phyloP scores from a whole-genome alignment of 1,140 invertebrate species.

The Halictus rubicundus region DNA sequence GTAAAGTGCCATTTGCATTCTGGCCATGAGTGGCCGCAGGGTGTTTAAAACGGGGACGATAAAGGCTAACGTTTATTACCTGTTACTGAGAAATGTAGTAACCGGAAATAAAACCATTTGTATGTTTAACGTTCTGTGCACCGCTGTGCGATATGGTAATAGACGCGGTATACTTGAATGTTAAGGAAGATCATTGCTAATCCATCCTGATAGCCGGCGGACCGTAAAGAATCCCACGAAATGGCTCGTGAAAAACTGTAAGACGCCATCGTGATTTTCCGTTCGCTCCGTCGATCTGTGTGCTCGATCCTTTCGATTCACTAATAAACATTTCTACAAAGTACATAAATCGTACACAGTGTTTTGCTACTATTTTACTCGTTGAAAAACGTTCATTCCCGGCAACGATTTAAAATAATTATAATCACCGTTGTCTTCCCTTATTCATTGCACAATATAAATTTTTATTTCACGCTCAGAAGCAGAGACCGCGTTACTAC shows the following conservation, averaged over 20 bases:
- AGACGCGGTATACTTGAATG: slow-evolving; percentile 29
- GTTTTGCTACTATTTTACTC: too few species aligned
- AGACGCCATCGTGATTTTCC: slow-evolving; percentile 7
- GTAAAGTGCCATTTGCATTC: slow-evolving; percentile 56
- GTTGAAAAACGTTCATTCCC: too few species aligned
- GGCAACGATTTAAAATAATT: too few species aligned
- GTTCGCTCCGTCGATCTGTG: slow-evolving; percentile 21
- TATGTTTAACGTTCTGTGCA: slow-evolving; percentile 59
- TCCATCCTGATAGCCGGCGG: slow-evolving; percentile 42
- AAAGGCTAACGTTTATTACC: slow-evolving; percentile 64
- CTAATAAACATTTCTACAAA: not conserved
- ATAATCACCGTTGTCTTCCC: not conserved
- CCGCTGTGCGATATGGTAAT: slow-evolving; percentile 56
- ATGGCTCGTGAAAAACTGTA: slow-evolving; percentile 62
- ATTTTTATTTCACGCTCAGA: not conserved
- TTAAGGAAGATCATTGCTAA: slow-evolving; percentile 56
- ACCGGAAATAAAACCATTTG: slow-evolving; percentile 66
- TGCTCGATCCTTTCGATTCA: not conserved
- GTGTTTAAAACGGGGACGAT: slow-evolving; percentile 52
- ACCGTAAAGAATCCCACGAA: slow-evolving; percentile 52
- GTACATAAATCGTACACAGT: not conserved
- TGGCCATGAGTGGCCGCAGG: slow-evolving; percentile 40
- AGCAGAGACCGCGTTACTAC: not conserved
- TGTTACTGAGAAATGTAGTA: slow-evolving; percentile 58
- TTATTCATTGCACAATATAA: not conserved